These are phyloP conservation scores for Octomys mimax DNA, from an alignment of 2,797 vertebrate species.

Conservation along the genomic window DNA sequence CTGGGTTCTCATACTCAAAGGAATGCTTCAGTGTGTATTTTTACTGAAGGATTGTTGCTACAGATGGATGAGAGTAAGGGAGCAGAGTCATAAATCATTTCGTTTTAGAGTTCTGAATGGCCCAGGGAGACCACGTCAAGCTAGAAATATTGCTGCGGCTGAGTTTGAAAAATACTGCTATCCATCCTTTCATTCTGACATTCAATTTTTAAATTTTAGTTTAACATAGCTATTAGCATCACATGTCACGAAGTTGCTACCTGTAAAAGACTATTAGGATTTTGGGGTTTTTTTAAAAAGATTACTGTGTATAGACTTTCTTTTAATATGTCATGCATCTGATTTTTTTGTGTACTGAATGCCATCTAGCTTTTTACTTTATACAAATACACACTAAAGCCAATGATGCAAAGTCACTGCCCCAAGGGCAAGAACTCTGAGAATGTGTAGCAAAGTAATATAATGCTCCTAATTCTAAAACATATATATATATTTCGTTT, in stretches of 20 bases:
- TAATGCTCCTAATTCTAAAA: neutral
- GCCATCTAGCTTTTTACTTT: constrained; percentile 2
- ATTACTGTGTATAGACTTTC: neutral
- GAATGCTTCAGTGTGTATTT: neutral
- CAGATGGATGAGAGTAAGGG: neutral
- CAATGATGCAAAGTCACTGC: neutral
- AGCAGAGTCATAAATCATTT: neutral
- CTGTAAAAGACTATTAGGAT: neutral
- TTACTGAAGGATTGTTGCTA: constrained; percentile 4
- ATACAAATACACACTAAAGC: neutral
- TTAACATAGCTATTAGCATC: neutral
- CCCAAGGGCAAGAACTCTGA: neutral
- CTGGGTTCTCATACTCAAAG: neutral
- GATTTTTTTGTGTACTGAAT: neutral
- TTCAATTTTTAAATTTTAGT: constrained; percentile 38
- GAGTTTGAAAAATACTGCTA: neutral
- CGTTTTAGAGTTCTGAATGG: neutral
- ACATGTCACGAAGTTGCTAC: neutral
- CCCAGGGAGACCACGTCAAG: neutral
- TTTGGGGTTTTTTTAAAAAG: neutral
- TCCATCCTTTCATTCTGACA: neutral
- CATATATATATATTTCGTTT: too few relatives aligned
- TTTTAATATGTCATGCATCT: constrained; percentile 18
- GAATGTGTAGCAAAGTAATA: constrained; percentile 33
- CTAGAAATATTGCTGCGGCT: neutral